A percentile compares a stretch with the other conserved stretches of the same genome.
These are phyloP conservation scores for Hassar affinis DNA, from an alignment of 2,113 vertebrate genomes.

Conservation along the genomic window DNA sequence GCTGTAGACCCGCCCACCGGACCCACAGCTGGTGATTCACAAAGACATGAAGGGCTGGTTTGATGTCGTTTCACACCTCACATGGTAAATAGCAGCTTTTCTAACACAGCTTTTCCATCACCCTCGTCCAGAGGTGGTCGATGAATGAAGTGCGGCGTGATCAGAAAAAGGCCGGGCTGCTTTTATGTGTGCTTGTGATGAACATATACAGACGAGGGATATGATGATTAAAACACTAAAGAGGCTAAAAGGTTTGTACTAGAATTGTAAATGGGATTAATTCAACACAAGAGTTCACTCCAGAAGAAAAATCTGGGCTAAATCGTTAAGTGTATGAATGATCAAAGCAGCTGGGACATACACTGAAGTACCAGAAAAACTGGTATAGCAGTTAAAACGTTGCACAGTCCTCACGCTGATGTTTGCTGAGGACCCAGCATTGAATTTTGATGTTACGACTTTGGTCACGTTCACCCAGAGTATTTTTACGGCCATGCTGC, in stretches of 20 bases:
- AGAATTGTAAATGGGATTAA: not conserved
- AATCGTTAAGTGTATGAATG: not conserved
- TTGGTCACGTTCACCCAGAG: too few species aligned
- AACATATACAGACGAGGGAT: not conserved
- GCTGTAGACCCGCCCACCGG: not conserved
- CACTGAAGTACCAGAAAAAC: too few species aligned
- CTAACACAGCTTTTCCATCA: not conserved
- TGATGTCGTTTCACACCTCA: conserved; percentile 27
- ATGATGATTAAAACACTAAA: not conserved
- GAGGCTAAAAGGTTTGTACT: not conserved
- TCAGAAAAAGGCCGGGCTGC: not conserved
- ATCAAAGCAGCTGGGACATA: not conserved
- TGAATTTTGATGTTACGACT: too few species aligned
- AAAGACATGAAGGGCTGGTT: conserved; percentile 34
- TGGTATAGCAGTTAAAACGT: too few species aligned
- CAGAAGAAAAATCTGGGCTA: not conserved
- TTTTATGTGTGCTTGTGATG: not conserved
- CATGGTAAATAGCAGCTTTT: not conserved
- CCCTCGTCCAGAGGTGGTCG: not conserved
- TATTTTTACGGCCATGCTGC: too few species aligned
- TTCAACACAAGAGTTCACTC: not conserved
- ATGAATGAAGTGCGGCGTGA: conserved; percentile 2
- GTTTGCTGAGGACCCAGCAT: too few species aligned
- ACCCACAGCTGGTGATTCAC: not conserved
- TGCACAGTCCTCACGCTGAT: too few species aligned